Base-by-base conservation (phyloP, 2,888 invertebrate species). In the Branchipolynoe longqiensis region DNA sequence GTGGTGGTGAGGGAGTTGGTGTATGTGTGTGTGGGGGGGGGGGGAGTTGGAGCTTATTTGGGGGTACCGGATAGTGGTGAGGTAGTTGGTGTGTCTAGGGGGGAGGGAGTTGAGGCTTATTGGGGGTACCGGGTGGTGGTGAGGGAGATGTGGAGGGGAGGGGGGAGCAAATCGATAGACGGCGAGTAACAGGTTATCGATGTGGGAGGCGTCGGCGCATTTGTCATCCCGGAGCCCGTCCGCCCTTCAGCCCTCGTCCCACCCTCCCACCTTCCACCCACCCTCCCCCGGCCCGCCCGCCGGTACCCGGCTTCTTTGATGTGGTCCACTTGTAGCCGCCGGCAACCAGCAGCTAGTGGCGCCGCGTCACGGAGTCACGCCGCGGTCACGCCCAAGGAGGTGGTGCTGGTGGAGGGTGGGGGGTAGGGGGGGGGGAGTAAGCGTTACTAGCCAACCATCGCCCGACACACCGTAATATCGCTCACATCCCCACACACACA, bases 141-240 rank as follows among this genome's bases (percentile, higher is more conserved):
- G 6, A 69, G 62, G 62, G 62, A 62, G 58, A 14, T 12, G 25
- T 14, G 31, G 3, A 6, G 62, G 62, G 28, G 31, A n/a, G 38
- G 69, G n/a, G 69, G 8, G 69, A 36, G 36, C 18, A 28, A 54
- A 78, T 78, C 78, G 48, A 78, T 78, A 28, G 48, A 14, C 48
- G 28, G 25, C 6, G 78, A 48, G 78, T 78, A 78, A 78, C 78
- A 78, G 78, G 78, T 78, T 78, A 41, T 78, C 48, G 78, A 78
- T 48, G 78, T 28, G 48, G 25, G 41, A 48, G 78, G 78, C 48
- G 78, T 28, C 48, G 31, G 48, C 78, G 58, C 78, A 48, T 78
- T 73, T 73, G 73, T 73, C 73, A 41, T n/a, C n/a, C n/a, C n/a
- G n/a, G n/a, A n/a, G n/a, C n/a, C n/a, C n/a, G n/a, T n/a, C n/a